phyloP scores from a whole-genome alignment of 2,113 vertebrate genomes.

The Nycticorax nycticorax region DNA sequence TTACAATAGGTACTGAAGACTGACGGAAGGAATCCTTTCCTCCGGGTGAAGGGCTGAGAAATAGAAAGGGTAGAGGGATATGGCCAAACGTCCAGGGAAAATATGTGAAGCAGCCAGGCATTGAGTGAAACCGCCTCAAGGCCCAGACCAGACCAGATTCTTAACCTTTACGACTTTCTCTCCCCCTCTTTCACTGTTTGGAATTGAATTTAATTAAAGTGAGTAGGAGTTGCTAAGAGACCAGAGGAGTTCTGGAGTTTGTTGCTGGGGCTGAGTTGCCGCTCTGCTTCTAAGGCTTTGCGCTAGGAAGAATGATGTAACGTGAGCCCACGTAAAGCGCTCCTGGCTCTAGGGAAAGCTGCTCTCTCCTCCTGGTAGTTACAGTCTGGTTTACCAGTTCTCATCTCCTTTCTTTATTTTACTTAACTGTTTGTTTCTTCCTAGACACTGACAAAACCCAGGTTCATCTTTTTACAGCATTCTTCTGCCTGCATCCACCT shows the following conservation, averaged over 20 bases:
- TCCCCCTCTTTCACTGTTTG: constrained; percentile 22
- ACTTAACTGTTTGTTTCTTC: not conserved
- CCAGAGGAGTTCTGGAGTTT: constrained; percentile 50
- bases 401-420: not conserved
- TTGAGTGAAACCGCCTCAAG: not conserved
- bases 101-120: not conserved
- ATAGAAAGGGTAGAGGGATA: not conserved
- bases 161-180: constrained; percentile 7
- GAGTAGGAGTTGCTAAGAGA: constrained; percentile 64
- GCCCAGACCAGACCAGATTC: not conserved
- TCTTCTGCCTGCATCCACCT: not conserved
- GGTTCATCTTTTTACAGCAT: not conserved
- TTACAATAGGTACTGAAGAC: not conserved
- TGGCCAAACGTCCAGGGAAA: not conserved
- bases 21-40: not conserved
- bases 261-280: constrained; percentile 38
- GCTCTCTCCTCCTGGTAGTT: not conserved
- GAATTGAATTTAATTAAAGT: constrained; percentile 51
- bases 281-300: not conserved
- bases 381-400: not conserved
- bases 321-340: not conserved
- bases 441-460: accelerated
- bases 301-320: not conserved
- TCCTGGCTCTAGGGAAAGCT: not conserved
- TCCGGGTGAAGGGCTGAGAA: not conserved